Conservation (phyloP, 2,888 invertebrate species). For the Pomacea canaliculata region DNA sequence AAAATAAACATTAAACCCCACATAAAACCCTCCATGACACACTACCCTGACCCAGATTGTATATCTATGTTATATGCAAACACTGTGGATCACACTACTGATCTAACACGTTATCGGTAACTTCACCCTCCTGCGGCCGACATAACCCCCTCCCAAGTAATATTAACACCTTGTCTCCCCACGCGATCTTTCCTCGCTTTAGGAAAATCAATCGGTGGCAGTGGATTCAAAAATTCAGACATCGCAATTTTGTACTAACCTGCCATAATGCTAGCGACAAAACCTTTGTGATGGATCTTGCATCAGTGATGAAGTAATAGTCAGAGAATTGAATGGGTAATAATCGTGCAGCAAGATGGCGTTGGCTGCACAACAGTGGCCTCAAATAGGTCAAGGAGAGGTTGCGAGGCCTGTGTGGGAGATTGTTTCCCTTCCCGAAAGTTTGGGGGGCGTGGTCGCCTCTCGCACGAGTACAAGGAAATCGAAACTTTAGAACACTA, state of each 20-base stretch:
- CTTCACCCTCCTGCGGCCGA: conserved; percentile 22
- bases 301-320: no score
- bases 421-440: conserved; percentile 13
- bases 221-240: background rate
- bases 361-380: background rate
- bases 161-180: conserved; percentile 12
- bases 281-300: background rate
- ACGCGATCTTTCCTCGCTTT: background rate
- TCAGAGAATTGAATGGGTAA: no score
- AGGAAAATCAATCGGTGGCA: background rate
- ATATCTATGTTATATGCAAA: no score
- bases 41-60: no score
- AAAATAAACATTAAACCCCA: no score
- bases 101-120: background rate
- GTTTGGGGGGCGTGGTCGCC: no score
- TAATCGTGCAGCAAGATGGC: conserved; percentile 18
- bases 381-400: conserved; percentile 26
- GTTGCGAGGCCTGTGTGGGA: background rate
- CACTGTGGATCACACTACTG: no score
- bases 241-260: background rate
- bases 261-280: background rate
- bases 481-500: no score
- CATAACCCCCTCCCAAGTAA: conserved; percentile 14
- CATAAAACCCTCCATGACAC: no score
- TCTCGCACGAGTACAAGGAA: no score